phyloP scores from a whole-genome alignment of 2,113 vertebrate species.

The Chrysemys picta region DNA sequence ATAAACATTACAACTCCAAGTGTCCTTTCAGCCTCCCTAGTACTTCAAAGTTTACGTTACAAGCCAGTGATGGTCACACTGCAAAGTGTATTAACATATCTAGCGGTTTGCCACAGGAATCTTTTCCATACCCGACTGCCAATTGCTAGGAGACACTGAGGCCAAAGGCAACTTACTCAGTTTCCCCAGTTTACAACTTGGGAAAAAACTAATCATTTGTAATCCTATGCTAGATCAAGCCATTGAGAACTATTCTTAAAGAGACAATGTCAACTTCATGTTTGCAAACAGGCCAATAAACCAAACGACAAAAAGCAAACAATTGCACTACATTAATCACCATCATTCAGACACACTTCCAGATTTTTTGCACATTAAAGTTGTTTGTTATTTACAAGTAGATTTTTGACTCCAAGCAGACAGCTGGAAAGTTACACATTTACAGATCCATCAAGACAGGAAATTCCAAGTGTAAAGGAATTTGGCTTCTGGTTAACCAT shows the following conservation, averaged over 20 bases:
- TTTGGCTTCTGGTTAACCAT: not conserved
- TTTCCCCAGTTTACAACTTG: not conserved
- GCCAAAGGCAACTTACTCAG: not conserved
- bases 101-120: not conserved
- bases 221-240: too few relatives aligned
- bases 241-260: not conserved
- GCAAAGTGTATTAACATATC: not conserved
- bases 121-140: not conserved
- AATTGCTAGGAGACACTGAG: not conserved
- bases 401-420: not conserved
- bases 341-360: not conserved
- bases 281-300: not conserved
- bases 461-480: not conserved
- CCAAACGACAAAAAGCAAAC: not conserved
- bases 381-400: not conserved
- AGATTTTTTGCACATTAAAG: not conserved
- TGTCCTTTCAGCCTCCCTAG: not conserved
- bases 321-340: not conserved
- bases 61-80: not conserved
- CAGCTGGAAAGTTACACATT: not conserved
- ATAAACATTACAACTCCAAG: not conserved
- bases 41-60: not conserved
- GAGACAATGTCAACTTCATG: not conserved
- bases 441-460: not conserved
- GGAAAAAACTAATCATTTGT: not conserved